These are phyloP conservation scores for Solenopsis invicta DNA, from an alignment of 1,140 invertebrate genomes.

Conservation along the genomic window DNA sequence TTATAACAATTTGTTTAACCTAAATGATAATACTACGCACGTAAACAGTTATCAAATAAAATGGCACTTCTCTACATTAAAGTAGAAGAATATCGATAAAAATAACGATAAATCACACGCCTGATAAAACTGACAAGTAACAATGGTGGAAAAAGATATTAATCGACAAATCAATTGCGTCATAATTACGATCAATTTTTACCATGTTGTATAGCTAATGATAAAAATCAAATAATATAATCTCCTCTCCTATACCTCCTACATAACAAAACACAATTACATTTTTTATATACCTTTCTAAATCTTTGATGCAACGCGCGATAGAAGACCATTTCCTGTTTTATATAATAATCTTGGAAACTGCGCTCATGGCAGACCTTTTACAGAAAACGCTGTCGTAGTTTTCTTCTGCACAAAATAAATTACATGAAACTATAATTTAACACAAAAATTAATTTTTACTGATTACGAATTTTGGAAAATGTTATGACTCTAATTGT, in stretches of 20 bases:
- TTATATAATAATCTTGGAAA: slow-evolving; percentile 13
- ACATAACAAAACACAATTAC: not conserved
- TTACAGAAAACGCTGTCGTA: not conserved
- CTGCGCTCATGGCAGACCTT: not conserved
- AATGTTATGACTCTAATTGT: not conserved
- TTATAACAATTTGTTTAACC: slow-evolving; percentile 52
- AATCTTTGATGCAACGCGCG: slow-evolving; percentile 16
- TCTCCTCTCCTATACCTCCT: not conserved
- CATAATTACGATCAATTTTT: slow-evolving; percentile 32
- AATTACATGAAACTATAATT: not conserved
- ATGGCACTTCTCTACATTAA: slow-evolving; percentile 14
- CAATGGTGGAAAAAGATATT: not conserved
- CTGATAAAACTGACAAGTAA: slow-evolving; percentile 52
- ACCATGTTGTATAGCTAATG: not conserved
- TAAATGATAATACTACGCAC: slow-evolving; percentile 63
- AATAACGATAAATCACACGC: slow-evolving; percentile 51
- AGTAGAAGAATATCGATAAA: slow-evolving; percentile 50
- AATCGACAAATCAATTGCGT: slow-evolving; percentile 41
- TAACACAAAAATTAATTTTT: not conserved
- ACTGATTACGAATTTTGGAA: not conserved
- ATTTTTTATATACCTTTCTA: not conserved
- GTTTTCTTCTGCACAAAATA: not conserved
- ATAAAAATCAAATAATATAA: slow-evolving; percentile 28
- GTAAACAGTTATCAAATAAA: slow-evolving; percentile 39
- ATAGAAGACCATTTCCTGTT: slow-evolving; percentile 20